Evolutionary conservation across 1,140 invertebrate species (phyloP), one percentile per base, ranked within the genome.

Genomic region (Campoletis sonorensis): DNA sequence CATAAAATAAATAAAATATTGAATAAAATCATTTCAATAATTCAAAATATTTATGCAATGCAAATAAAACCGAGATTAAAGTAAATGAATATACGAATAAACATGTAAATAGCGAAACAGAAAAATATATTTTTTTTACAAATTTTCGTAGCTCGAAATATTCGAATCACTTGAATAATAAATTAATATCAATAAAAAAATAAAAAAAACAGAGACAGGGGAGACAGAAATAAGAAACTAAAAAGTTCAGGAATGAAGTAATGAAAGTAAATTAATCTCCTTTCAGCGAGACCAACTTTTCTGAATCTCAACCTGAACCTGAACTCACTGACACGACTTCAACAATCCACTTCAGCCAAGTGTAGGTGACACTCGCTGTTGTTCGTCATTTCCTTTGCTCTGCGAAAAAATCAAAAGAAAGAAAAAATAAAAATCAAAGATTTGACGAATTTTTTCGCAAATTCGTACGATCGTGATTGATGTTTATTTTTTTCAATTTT

Each of bases 221-320:
- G 61, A 64, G 61, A 64, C 11, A 64, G 10, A 64, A 26, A 64
- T 1, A 8, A 40, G 18, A 26, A 49, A 75, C 49, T 30, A 75
- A 76, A 67, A 23, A 64, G 21, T 30, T 81, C 40, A n/a, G 75
- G 71, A n/a, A 54, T 26, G 68, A 51, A 45, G 67, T 79, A 79
- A 70, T 79, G 72, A 75, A 81, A 84, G 86, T 83, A 81, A 83
- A 87, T 90, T 86, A 91, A 85, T 90, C 88, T 91, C 94, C 93
- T 97, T 98, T 94, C 97, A 98, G 97, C 97, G 93, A 96, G 97
- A 90, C 97, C 97, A 92, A 98, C 97, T 92, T 98, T 98, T 95
- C 95, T 98, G 93, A 98, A 98, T 95, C 95, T 98, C 92, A 97
- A 96, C 94, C 94, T 97, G 93, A 98, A 97, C 94, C 94, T 97